phyloP scores from a whole-genome alignment of 2,888 invertebrate genomes.

The Lasiommata megera region DNA sequence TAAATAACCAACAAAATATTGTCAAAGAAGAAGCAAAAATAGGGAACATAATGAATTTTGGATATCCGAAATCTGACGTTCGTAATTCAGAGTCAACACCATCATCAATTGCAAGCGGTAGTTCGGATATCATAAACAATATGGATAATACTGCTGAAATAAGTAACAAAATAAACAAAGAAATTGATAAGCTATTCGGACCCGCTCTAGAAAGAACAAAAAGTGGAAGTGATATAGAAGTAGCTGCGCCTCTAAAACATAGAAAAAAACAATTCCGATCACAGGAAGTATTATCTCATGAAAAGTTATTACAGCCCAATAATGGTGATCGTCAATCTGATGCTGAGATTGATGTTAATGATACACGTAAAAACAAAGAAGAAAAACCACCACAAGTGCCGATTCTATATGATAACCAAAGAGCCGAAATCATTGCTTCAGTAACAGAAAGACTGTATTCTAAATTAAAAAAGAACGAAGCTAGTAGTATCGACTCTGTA shows the following conservation, averaged over 20 bases:
- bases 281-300: constrained; percentile 65
- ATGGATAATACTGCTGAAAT: constrained; percentile 54
- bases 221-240: constrained; percentile 68
- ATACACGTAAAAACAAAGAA: constrained; percentile 38
- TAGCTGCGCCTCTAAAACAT: constrained; percentile 59
- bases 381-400: constrained; percentile 52
- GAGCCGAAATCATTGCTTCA: constrained; percentile 86
- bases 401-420: constrained; percentile 70
- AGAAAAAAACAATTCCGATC: constrained; percentile 70
- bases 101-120: constrained; percentile 59
- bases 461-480: constrained; percentile 77
- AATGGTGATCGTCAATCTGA: constrained; percentile 37
- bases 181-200: constrained; percentile 67
- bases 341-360: constrained; percentile 46
- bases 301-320: constrained; percentile 40
- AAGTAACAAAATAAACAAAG: constrained; percentile 59
- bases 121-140: constrained; percentile 58
- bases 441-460: constrained; percentile 86
- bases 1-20: constrained; percentile 30
- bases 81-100: constrained; percentile 54
- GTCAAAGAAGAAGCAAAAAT: constrained; percentile 41
- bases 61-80: constrained; percentile 50
- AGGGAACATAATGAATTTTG: constrained; percentile 64
- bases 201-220: constrained; percentile 67
- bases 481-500: constrained; percentile 61